Evolutionary conservation across 1,140 invertebrate genomes (phyloP).

Genomic region (Zaprionus gabonicus): DNA sequence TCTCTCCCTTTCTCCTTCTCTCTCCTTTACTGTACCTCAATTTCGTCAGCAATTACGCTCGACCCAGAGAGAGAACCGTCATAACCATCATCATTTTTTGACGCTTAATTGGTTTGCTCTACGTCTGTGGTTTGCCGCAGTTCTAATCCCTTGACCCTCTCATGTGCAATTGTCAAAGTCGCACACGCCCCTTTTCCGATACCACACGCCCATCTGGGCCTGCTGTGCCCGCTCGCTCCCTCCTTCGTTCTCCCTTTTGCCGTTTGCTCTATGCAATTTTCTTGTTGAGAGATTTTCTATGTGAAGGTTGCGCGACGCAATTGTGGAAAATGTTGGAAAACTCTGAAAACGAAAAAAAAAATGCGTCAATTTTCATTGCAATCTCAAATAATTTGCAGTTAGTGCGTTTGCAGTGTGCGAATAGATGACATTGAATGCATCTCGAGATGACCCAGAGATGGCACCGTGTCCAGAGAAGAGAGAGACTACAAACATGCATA

Average conservation of each 20-base stretch:
- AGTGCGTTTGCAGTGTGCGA: constrained; percentile 64
- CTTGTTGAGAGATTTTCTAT: constrained; percentile 84
- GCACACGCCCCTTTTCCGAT: constrained; percentile 25
- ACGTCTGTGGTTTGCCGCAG: constrained; percentile 40
- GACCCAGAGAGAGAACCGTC: constrained; percentile 45
- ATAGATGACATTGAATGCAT: constrained; percentile 65
- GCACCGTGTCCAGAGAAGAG: neutral
- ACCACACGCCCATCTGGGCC: constrained; percentile 31
- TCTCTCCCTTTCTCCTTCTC: neutral
- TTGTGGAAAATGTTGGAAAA: constrained; percentile 33
- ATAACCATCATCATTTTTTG: constrained; percentile 66
- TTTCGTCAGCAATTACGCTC: constrained; percentile 68
- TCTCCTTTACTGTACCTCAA: constrained; percentile 54
- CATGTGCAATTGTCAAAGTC: constrained; percentile 51
- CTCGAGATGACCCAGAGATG: constrained; percentile 6
- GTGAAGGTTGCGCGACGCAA: constrained; percentile 74
- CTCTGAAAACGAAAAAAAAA: constrained; percentile 23
- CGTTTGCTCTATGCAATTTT: constrained; percentile 68
- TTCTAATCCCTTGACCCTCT: constrained; percentile 63
- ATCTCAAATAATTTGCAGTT: constrained; percentile 80
- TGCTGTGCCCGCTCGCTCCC: constrained; percentile 19
- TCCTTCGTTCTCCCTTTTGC: neutral
- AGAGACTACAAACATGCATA: neutral
- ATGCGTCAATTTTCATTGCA: constrained; percentile 56
- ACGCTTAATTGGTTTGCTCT: constrained; percentile 47